Evolutionary conservation across 2,797 vertebrate genomes (phyloP), one percentile per base, ranked within the genome.

Genomic region (Liparis tanakae): DNA sequence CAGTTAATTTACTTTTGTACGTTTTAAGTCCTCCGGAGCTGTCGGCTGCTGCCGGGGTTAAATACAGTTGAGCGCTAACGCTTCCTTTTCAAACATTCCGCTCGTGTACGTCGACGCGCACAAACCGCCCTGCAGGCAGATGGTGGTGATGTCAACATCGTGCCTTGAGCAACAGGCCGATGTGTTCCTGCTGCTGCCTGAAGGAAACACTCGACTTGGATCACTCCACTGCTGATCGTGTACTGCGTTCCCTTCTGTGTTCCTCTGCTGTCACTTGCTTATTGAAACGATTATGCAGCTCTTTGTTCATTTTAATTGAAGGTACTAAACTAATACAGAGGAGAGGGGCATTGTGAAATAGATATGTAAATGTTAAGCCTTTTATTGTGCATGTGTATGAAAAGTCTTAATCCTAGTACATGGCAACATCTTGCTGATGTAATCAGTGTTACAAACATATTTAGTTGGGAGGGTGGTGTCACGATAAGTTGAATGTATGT

Each of bases 101-200:
- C 62, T 59, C 0, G 0, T 67, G 34, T 56, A 3, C 44, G 2
- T 60, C 12, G 36, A 8, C 53, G 57, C 48, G 39, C 50, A 61
- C 44, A 17, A n/a, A 68, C 80, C 79, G 78, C 55, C 78, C 65
- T 78, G 30, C 39, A 62, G 76, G 62, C 72, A 81, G 71, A 80
- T 80, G 82, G 70, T 85, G 77, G 70, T 85, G 77, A 74, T 81
- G 66, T 75, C 61, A 59, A 66, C 72, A 62, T 78, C 59, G 37
- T 10, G 2, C 9, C 4, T 10, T 33, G 70, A 33, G 14, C 55
- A 63, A 36, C 70, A 57, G 51, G 48, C 57, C 1, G 17, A 14
- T 20, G 41, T 70, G 25, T 44, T 72, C 30, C 50, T 50, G 1
- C 70, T 73, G 22, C 34, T 58, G 30, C 67, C 64, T 76, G 17